Evolutionary conservation across 2,113 vertebrate genomes (phyloP).

Genomic region (Paramisgurnus dabryanus): DNA sequence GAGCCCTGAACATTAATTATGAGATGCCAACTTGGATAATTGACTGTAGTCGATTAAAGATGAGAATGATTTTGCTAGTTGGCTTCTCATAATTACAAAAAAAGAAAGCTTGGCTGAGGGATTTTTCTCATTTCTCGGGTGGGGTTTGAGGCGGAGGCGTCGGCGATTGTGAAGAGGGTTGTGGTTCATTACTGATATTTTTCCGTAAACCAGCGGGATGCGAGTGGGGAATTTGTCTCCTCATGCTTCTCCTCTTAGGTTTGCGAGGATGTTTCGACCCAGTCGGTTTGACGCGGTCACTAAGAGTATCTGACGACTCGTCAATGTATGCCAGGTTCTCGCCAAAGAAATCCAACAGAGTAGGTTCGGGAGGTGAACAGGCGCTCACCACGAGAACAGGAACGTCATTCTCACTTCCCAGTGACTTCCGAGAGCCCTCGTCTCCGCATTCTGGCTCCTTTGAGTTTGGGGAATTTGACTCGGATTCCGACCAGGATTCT

Average conservation of each 20-base stretch:
- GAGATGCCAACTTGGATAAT: too few species aligned
- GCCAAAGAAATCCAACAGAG: conserved; percentile 79
- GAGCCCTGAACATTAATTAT: too few species aligned
- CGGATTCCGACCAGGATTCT: conserved; percentile 55
- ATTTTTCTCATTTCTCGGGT: neutral
- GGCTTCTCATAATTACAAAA: too few species aligned
- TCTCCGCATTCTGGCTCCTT: conserved; percentile 38
- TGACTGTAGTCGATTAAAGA: too few species aligned
- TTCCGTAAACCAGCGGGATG: conserved; percentile 49
- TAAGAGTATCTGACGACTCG: conserved; percentile 86
- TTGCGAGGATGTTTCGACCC: conserved; percentile 55
- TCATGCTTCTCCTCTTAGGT: conserved; percentile 68
- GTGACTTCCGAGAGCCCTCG: conserved; percentile 16
- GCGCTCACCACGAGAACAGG: conserved; percentile 12
- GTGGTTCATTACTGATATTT: conserved; percentile 61
- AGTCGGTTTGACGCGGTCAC: conserved; percentile 67
- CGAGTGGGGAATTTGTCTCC: conserved; percentile 60
- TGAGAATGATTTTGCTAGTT: too few species aligned
- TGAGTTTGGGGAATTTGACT: conserved; percentile 45
- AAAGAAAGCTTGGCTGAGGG: too few species aligned
- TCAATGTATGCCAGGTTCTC: conserved; percentile 89
- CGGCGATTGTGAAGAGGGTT: conserved; percentile 71
- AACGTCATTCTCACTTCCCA: conserved; percentile 35
- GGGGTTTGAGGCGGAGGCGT: conserved; percentile 70
- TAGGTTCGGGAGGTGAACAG: conserved; percentile 40